Conservation (phyloP, 2,797 vertebrate genomes). For the Diplodus puntazzo region DNA sequence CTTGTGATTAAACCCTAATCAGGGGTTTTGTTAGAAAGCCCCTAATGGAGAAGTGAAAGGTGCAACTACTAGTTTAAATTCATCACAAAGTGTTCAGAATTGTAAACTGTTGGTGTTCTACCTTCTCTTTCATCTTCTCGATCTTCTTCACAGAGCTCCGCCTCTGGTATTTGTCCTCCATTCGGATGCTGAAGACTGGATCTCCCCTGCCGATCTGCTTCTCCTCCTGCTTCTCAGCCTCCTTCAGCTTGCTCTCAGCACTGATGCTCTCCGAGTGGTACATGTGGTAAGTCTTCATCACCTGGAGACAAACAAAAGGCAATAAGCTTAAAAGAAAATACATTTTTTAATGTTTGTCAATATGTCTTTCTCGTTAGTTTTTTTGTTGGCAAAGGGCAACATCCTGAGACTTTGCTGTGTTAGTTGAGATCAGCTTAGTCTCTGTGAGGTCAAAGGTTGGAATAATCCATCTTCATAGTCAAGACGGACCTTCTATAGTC, state of each 20-base stretch:
- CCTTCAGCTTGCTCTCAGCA: slow-evolving; percentile 97
- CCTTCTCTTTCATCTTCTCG: slow-evolving; percentile 99
- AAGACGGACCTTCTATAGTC: slow-evolving; percentile 22
- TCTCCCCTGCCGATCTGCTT: slow-evolving; percentile 94
- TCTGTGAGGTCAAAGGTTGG: slow-evolving; percentile 45
- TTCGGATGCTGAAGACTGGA: slow-evolving; percentile 93
- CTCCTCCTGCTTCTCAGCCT: slow-evolving; percentile 98
- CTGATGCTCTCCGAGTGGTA: slow-evolving; percentile 98
- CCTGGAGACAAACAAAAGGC: slow-evolving; percentile 80
- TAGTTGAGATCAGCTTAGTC: slow-evolving; percentile 1
- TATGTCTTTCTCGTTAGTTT: background rate
- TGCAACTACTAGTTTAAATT: background rate
- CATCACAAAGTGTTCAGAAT: background rate
- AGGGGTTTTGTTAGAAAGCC: background rate
- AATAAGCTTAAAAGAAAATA: background rate
- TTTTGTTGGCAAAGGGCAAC: background rate
- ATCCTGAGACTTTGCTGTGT: background rate
- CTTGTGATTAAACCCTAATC: slow-evolving; percentile 1
- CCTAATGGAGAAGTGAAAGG: background rate
- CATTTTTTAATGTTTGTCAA: background rate
- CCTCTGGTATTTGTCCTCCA: slow-evolving; percentile 94
- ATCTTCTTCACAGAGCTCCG: slow-evolving; percentile 98
- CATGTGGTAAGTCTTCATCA: slow-evolving; percentile 99
- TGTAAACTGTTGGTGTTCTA: slow-evolving; percentile 26
- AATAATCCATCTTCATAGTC: slow-evolving; percentile 33